A percentile compares a stretch with the other conserved stretches of the same genome.
These are phyloP conservation scores for Thunnus maccoyii DNA, from an alignment of 2,113 vertebrate genomes.

Conservation along the genomic window DNA sequence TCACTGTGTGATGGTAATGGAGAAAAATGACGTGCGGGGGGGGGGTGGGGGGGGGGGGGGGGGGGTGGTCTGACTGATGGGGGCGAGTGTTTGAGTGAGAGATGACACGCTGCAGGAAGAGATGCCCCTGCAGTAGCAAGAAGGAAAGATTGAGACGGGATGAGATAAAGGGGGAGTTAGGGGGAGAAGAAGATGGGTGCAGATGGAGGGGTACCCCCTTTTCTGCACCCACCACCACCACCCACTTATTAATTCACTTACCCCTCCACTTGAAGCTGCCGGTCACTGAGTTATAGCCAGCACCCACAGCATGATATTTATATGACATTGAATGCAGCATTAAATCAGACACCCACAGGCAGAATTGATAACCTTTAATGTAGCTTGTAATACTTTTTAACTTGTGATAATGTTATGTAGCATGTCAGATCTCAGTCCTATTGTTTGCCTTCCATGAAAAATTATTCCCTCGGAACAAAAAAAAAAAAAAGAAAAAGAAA, in stretches of 20 bases:
- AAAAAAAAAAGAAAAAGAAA: constrained; percentile 9
- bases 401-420: constrained; percentile 71
- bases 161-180: constrained; percentile 31
- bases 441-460: constrained; percentile 68
- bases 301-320: constrained; percentile 70
- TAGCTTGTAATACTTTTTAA: constrained; percentile 68
- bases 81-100: constrained; percentile 48
- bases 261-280: constrained; percentile 57
- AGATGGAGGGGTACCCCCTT: constrained; percentile 25
- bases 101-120: constrained; percentile 56
- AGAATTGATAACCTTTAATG: constrained; percentile 77
- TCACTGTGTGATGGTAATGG: constrained; percentile 67
- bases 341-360: constrained; percentile 69
- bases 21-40: constrained; percentile 52
- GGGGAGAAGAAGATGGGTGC: not conserved
- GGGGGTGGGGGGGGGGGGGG: constrained; percentile 37
- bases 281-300: constrained; percentile 72
- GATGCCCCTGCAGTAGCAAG: constrained; percentile 53
- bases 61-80: constrained; percentile 45
- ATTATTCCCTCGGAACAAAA: constrained; percentile 41
- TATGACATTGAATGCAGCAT: constrained; percentile 75
- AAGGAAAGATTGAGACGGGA: constrained; percentile 50
- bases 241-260: constrained; percentile 69
- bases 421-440: constrained; percentile 46
- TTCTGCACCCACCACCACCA: constrained; percentile 5